phyloP scores from a whole-genome alignment of 2,113 vertebrate genomes.

The Ursus arctos region DNA sequence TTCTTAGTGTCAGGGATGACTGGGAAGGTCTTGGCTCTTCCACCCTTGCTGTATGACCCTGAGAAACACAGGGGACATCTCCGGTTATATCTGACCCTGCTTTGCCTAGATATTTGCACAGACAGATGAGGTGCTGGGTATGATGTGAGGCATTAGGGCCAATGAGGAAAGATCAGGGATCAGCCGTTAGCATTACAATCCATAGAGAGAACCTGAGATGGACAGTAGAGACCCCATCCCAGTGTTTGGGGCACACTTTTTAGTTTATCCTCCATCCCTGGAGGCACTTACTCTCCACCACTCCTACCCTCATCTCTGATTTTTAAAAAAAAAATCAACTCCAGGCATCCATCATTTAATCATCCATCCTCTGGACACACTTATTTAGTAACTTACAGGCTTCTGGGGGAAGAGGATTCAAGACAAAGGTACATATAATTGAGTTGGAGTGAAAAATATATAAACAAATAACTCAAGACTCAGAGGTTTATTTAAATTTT shows the following conservation, averaged over 20 bases:
- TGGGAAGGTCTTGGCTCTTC: background rate
- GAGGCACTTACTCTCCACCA: rapidly evolving
- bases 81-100: background rate
- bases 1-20: background rate
- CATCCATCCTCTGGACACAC: background rate
- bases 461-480: background rate
- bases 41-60: background rate
- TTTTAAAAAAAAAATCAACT: background rate
- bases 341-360: background rate
- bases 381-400: background rate
- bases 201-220: background rate
- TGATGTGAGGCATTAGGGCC: background rate
- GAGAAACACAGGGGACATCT: background rate
- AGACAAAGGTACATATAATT: background rate
- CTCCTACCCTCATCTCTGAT: background rate
- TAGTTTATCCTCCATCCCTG: background rate
- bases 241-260: background rate
- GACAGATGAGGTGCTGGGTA: background rate
- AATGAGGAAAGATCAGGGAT: background rate
- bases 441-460: background rate
- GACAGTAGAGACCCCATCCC: background rate
- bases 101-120: background rate
- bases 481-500: background rate
- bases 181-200: background rate
- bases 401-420: background rate